A percentile compares a stretch with the other conserved stretches of the same genome.
These are phyloP conservation scores for Nephrotoma guestfalica DNA, from an alignment of 2,888 invertebrate species.

Conservation along the genomic window DNA sequence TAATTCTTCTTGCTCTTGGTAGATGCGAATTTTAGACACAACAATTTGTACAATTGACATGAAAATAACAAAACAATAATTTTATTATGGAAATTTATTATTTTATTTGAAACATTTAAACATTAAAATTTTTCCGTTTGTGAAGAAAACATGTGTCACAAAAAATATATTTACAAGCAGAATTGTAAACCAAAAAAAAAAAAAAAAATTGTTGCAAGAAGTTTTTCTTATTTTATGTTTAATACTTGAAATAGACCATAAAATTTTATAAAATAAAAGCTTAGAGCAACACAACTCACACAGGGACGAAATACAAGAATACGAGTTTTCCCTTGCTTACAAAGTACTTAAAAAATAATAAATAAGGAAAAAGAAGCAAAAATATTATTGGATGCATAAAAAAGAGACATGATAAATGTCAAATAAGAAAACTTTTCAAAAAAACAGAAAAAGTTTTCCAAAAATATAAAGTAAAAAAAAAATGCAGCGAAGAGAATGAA, in stretches of 20 bases:
- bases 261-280: neutral
- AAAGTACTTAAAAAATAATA: neutral
- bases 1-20: too few relatives aligned
- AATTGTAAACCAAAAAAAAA: neutral
- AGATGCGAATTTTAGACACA: neutral
- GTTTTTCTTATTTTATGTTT: neutral
- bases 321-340: neutral
- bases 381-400: neutral
- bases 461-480: neutral
- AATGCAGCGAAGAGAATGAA: neutral
- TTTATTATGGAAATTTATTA: conserved; percentile 2
- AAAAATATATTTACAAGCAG: neutral
- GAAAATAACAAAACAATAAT: conserved; percentile 2
- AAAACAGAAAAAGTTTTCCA: neutral
- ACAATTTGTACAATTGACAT: neutral
- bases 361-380: neutral
- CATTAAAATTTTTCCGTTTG: neutral
- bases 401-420: conserved; percentile 2
- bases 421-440: neutral
- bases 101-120: neutral
- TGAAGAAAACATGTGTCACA: conserved; percentile 4
- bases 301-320: neutral
- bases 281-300: neutral
- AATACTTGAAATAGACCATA: neutral
- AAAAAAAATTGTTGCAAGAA: neutral